Base-by-base conservation (phyloP, 1,140 invertebrate species). In the Sitodiplosis mosellana region DNA sequence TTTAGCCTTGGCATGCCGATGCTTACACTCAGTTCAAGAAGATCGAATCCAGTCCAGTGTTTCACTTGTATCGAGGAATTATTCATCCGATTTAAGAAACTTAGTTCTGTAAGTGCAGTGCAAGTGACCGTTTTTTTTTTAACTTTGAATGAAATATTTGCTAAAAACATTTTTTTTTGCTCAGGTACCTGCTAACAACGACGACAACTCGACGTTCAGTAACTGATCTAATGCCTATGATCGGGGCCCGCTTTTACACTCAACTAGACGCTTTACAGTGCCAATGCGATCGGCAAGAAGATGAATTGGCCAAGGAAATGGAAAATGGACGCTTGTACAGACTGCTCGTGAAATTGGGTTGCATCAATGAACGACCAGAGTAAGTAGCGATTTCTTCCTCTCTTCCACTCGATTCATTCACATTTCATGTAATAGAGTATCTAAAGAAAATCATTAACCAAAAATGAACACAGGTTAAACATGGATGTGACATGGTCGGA, bases 191-290 rank as follows among this genome's bases (percentile, higher is more conserved):
- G 56, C 69, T 90, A 53, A 76, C 82, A 12, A 75, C 72, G 54
- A 58, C 77, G 75, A 66, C 43, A 15, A 58, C 75, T 48, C 70
- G 80, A 53, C 77, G 85, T 56, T 85, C 77, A 53, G 83, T 98
- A 15, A 92, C 90, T 54, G 93, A 98, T 69, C 74, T 97, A 50
- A 97, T 98, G 94, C 93, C 93, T 10, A 97, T 97, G 89, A 96
- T 99, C 58, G 94, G 94, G 34, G 92, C 92, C 8, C 71, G 91
- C 51, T 96, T 96, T 68, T 99, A 96, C 63, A 89, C 83, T 3
- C 90, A 97, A 67, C 70, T 97, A 53, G 93, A 98, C 66, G 78
- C 85, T 3, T 74, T 88, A 7, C 87, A 94, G 57, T 70, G 83
- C 37, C 78, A 86, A 46, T 80, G 81, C 20, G 93, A 98, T 62